Base-by-base conservation (phyloP, 2,888 invertebrate species). In the Elaeidobius kamerunicus region DNA sequence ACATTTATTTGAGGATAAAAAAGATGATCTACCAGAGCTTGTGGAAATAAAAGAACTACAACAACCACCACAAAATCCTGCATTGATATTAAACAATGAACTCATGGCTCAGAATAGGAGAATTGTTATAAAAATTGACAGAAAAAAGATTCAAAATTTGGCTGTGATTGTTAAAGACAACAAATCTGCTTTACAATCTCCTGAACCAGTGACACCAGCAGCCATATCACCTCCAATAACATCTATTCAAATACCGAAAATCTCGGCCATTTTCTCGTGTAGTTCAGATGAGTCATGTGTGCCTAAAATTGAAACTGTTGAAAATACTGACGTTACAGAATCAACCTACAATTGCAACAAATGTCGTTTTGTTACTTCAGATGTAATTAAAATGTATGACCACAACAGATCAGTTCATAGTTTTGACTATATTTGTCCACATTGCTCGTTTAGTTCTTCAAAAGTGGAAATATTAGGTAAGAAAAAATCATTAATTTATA, bases 391-490 rank as follows among this genome's bases (percentile, higher is more conserved):
- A 19, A 56, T 56, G 35, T 56, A 56, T 46, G 52, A 53, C 30
- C 56, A 56, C 17, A 56, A 56, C 19, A 48, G 56, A 14, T 20
- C 41, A 6, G 44, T 16, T 23, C 52, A 56, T 30, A 45, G 23
- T 48, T 52, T 53, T 35, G 54, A 57, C 35, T 57, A 57, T 41
- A 54, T 51, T 17, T 57, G 57, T 23, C 50, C 54, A 35, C 38
- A 48, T 28, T 57, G 55, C 34, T 47, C 51, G 4, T 58, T 55
- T 42, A 58, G 55, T 40, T 55, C 57, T 12, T 52, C 57, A 12
- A 58, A 58, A 48, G 55, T 55, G n/a, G 57, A 58, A 39, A 49
- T 55, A 19, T 39, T 58, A 18, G 56, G 56, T 56, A 44, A 56
- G 43, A n/a, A n/a, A n/a, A n/a, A n/a, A n/a, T n/a, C n/a, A n/a